Conservation (phyloP, 2,797 vertebrate genomes). For the Clamator glandarius region DNA sequence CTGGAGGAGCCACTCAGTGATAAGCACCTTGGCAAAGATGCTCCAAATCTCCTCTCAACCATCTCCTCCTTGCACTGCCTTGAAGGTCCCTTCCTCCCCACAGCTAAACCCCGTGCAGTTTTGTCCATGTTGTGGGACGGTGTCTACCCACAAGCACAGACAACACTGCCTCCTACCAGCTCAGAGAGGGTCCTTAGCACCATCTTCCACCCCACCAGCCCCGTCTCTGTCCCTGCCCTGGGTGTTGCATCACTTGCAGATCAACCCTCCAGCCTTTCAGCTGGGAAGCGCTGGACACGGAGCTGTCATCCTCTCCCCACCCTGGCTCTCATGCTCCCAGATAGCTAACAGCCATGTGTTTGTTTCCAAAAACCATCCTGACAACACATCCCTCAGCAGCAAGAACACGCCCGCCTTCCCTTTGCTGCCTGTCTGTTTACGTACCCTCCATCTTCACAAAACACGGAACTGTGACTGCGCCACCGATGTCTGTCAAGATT, state of each 20-base stretch:
- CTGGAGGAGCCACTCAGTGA: background rate
- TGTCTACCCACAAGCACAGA: rapidly evolving
- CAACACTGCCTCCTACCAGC: background rate
- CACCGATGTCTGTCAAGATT: background rate
- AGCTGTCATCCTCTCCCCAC: rapidly evolving
- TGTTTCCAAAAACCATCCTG: background rate
- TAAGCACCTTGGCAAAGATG: rapidly evolving
- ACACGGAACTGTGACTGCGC: background rate
- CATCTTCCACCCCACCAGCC: background rate
- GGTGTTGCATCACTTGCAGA: background rate
- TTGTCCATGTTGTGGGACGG: rapidly evolving
- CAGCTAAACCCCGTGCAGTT: background rate
- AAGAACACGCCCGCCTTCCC: background rate
- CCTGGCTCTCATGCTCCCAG: background rate
- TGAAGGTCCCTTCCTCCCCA: background rate
- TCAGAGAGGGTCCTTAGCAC: background rate
- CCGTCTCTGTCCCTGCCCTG: background rate
- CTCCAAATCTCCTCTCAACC: background rate
- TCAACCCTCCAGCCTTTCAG: background rate
- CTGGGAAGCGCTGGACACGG: background rate
- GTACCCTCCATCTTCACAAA: background rate
- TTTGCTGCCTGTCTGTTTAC: background rate
- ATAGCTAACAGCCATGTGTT: background rate
- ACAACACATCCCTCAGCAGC: background rate
- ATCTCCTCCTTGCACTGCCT: background rate